A percentile compares a stretch with the other conserved stretches of the same genome.
Evolutionary conservation across 1,140 invertebrate species (phyloP).

Genomic region (Sesamia nonagrioides): DNA sequence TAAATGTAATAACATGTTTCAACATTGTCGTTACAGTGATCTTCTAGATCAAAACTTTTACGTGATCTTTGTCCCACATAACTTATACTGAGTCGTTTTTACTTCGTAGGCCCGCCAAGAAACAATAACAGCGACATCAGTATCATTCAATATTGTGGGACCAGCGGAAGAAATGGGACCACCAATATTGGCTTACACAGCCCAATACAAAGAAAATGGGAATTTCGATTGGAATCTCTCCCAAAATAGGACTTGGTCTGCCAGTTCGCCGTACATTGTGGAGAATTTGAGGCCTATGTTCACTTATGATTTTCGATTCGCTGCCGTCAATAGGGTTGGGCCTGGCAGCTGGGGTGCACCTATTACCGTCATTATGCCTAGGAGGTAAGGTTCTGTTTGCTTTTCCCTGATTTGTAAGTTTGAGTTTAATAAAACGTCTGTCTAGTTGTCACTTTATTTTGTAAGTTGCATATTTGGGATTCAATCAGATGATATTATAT

Average conservation of each 20-base stretch:
- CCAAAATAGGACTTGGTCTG: conserved; percentile 92
- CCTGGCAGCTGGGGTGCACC: conserved; percentile 91
- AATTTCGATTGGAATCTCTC: conserved; percentile 90
- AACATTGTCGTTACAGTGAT: not conserved
- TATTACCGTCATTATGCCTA: conserved; percentile 88
- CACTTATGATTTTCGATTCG: conserved; percentile 95
- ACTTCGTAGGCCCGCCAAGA: conserved; percentile 89
- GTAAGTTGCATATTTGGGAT: not conserved
- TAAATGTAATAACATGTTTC: not conserved
- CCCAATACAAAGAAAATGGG: conserved; percentile 92
- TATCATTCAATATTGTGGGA: conserved; percentile 92
- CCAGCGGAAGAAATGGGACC: conserved; percentile 92
- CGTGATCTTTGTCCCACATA: conserved; percentile 1
- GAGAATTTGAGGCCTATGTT: conserved; percentile 93
- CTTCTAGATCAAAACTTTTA: not conserved
- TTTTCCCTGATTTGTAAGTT: not conserved
- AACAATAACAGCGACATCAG: conserved; percentile 93
- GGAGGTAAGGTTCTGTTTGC: conserved; percentile 71
- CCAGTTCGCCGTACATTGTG: conserved; percentile 92
- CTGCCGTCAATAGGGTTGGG: conserved; percentile 94
- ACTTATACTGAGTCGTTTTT: conserved; percentile 25
- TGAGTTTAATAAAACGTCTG: not conserved
- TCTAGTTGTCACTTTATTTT: not conserved
- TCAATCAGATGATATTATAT: not conserved
- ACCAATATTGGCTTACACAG: conserved; percentile 91